Percentiles rank a stretch among this genome's conserved stretches.
Conservation (phyloP, 2,888 invertebrate genomes). For the Ichneumon xanthorius region DNA sequence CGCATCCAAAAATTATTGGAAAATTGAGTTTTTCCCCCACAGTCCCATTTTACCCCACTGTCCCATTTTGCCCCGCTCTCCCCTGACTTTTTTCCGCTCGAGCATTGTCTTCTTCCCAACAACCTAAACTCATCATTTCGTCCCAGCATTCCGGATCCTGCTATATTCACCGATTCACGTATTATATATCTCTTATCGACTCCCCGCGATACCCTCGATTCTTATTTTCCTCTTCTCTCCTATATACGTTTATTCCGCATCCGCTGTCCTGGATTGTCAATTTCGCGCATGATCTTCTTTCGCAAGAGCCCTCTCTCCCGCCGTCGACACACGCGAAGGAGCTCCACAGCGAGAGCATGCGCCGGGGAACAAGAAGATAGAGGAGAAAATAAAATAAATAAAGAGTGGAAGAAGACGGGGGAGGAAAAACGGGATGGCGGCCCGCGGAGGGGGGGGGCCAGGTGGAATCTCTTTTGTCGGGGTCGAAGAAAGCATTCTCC, state of each 20-base stretch:
- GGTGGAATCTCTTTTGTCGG: constrained; percentile 63
- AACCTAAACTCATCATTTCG: neutral
- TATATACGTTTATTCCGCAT: constrained; percentile 60
- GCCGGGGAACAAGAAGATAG: neutral
- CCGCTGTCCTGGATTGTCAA: constrained; percentile 67
- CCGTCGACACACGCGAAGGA: constrained; percentile 6
- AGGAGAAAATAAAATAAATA: neutral
- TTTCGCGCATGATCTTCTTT: constrained; percentile 64
- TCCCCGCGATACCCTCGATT: neutral
- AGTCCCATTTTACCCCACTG: no score
- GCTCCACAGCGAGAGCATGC: constrained; percentile 1
- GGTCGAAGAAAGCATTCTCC: constrained; percentile 55
- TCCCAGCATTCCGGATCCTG: neutral
- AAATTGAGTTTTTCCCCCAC: no score
- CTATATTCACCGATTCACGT: constrained; percentile 1
- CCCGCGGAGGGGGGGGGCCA: constrained; percentile 23
- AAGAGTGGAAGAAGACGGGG: neutral
- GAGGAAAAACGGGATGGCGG: constrained; percentile 1
- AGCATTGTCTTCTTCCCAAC: neutral
- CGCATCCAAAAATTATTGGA: no score
- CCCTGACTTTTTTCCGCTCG: neutral
- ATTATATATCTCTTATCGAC: constrained; percentile 2
- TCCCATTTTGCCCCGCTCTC: no score
- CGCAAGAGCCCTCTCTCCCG: constrained; percentile 6
- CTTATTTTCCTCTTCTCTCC: constrained; percentile 16